These are phyloP conservation scores for Neodiprion pinetum DNA, from an alignment of 1,140 invertebrate genomes.

Conservation along the genomic window DNA sequence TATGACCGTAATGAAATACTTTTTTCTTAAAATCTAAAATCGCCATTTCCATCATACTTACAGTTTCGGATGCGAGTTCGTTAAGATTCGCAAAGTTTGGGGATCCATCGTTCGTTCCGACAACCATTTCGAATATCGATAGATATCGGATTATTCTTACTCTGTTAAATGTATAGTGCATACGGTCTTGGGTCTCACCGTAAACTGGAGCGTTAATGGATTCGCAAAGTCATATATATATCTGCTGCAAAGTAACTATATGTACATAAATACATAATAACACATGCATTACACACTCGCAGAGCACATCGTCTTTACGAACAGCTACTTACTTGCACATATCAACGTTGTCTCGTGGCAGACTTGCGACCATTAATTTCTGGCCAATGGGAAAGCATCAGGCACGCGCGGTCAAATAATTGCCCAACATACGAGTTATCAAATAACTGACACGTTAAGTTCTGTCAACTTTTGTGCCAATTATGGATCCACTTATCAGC, in stretches of 20 bases:
- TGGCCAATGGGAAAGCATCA: neutral
- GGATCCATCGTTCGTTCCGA: neutral
- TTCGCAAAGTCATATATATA: neutral
- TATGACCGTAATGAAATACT: too few relatives aligned
- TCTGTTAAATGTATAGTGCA: too few relatives aligned
- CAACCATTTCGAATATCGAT: neutral
- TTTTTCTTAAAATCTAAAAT: constrained; percentile 8
- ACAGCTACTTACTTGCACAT: neutral
- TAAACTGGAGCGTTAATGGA: neutral
- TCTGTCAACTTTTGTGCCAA: too few relatives aligned
- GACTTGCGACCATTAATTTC: neutral
- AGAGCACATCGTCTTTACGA: neutral
- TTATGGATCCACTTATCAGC: too few relatives aligned
- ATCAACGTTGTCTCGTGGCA: neutral
- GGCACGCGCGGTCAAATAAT: neutral
- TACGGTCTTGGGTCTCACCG: too few relatives aligned
- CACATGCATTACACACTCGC: neutral
- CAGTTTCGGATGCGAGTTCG: constrained; percentile 36
- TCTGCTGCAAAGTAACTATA: neutral
- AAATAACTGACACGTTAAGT: neutral
- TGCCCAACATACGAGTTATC: neutral
- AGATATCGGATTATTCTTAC: too few relatives aligned
- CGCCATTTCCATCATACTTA: constrained; percentile 22
- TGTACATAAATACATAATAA: neutral
- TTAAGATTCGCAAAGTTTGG: constrained; percentile 41